Base-by-base conservation (phyloP, 2,888 invertebrate genomes). In the Ophion ellenae region DNA sequence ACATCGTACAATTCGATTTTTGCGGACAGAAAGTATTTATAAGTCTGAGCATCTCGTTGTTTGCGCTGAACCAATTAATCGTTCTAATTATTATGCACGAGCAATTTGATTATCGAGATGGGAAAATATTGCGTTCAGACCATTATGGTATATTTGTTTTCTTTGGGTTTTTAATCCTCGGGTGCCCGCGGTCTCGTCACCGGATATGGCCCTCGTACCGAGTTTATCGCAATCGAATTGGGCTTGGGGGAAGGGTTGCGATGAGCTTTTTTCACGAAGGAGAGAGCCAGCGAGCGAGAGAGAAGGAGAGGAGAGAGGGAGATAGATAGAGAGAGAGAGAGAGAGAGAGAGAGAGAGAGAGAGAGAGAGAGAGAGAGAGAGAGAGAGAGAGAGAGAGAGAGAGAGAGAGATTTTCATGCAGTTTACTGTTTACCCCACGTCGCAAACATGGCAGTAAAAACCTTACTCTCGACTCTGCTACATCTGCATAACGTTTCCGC, bases 401-500 rank as follows among this genome's bases (percentile, higher is more conserved):
- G 40, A 9, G 1, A 40, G 67, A 47, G 77, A 83, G 79, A 74
- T 83, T 74, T 83, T 63, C 63, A 75, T 69, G 79, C 83, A 74
- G 83, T 74, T 67, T 80, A 73, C 67, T 77, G 77, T 84, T 84
- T 81, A 81, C 84, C 73, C 66, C 83, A 69, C 36, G 80, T 20
- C 80, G 64, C 66, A 61, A 77, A 47, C n/a, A 45, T 40, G 40
- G 74, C 78, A 66, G 57, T 83, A 76, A 71, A 53, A 64, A 53
- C 71, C 66, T 66, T 57, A 14, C 75, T 36, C 69, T 74, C 45
- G 57, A n/a, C 64, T 32, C 66, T 28, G 63, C 6, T 73, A 81
- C 81, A 84, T 84, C 81, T 84, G 84, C 81, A 84, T 84, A 84
- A 84, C 77, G 81, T 76, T 84, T 80, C 76, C 80, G 47, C 80